Base-by-base conservation (phyloP, 2,888 invertebrate genomes). In the Lamellibrachia satsuma region DNA sequence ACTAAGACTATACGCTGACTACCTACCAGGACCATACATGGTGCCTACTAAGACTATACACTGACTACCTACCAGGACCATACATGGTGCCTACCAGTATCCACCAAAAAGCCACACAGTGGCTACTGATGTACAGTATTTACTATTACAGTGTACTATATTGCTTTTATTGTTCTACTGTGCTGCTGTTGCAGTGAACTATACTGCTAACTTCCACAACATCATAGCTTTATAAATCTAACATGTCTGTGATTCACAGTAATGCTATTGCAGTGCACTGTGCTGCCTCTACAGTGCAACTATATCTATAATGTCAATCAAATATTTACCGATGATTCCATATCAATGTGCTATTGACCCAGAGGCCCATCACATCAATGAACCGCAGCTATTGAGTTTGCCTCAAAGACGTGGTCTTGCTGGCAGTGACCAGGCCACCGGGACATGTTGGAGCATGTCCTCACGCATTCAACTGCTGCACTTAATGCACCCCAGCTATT, bases 231-330 rank as follows among this genome's bases (percentile, higher is more conserved):
- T 75, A n/a, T 75, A 75, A 15, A 75, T 22, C 22, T 22, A 22
- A 6, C n/a, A n/a, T 75, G 22, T 22, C 75, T 75, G 75, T 75
- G 75, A n/a, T 75, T 22, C 75, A 75, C 22, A 22, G 75, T 22
- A 22, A 11, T 75, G 75, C 22, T 11, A 15, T 22, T 75, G 22
- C 75, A 15, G 75, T 75, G 75, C 75, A 75, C 75, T 75, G 75
- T n/a, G n/a, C 75, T 75, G 75, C 15, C 22, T 22, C 15, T 75
- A 75, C 6, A 75, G 22, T 75, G 75, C 75, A 75, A 22, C n/a
- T 75, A 11, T 75, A 75, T 75, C 75, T 75, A 75, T 75, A 75
- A 75, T n/a, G n/a, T 22, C 75, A 75, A 75, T 75, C 75, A 75
- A 75, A 75, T 75, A 75, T 75, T 75, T 75, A 75, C 75, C 22